A percentile compares a stretch with the other conserved stretches of the same genome.
Evolutionary conservation across 2,888 invertebrate genomes (phyloP).

Genomic region (Nematopogon swammerdamellus): DNA sequence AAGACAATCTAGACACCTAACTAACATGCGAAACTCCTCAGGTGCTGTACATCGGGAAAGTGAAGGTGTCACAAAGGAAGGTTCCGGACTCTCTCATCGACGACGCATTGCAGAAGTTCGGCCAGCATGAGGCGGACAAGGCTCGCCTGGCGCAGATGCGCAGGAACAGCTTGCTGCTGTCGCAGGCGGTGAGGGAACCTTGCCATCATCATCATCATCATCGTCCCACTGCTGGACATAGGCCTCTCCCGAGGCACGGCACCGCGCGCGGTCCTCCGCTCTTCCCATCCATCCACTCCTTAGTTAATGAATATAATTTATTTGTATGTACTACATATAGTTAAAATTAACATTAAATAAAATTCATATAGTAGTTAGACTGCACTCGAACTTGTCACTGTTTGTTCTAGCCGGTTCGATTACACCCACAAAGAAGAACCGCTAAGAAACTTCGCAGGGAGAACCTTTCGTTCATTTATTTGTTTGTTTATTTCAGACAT

Average conservation of each 20-base stretch:
- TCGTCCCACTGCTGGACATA: too few relatives aligned
- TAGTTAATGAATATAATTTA: neutral
- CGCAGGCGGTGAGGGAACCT: slow-evolving; percentile 35
- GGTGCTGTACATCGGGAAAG: slow-evolving; percentile 90
- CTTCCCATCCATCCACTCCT: too few relatives aligned
- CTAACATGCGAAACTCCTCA: too few relatives aligned
- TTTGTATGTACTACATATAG: neutral
- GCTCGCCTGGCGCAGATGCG: slow-evolving; percentile 25
- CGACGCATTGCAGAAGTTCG: slow-evolving; percentile 83
- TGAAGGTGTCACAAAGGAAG: slow-evolving; percentile 82
- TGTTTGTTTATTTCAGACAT: too few relatives aligned
- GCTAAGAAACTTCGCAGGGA: neutral
- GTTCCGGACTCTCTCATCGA: slow-evolving; percentile 88
- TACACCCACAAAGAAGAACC: too few relatives aligned
- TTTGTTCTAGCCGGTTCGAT: too few relatives aligned
- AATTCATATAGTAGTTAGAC: too few relatives aligned
- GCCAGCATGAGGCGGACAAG: slow-evolving; percentile 74
- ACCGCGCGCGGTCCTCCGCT: too few relatives aligned
- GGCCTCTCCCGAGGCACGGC: too few relatives aligned
- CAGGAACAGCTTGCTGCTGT: slow-evolving; percentile 40
- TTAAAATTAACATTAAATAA: neutral
- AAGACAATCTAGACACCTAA: too few relatives aligned
- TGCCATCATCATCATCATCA: neutral
- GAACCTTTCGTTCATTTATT: too few relatives aligned
- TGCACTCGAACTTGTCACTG: too few relatives aligned